Percentiles rank a stretch among this genome's conserved stretches.
phyloP scores from a whole-genome alignment of 2,113 vertebrate species.

The zebrafish (Danio rerio) region GRCz12tu NC_133177.1:39767001-39767500 shows the following conservation, averaged over 20 bases:
- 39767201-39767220: neutral
- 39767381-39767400: too few relatives aligned
- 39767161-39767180: slow-evolving; percentile 47
- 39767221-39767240: slow-evolving; percentile 41
- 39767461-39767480: too few relatives aligned
- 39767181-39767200: slow-evolving; percentile 28
- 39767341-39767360: too few relatives aligned
- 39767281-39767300: neutral
- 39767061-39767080: slow-evolving; percentile 14
- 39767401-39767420: too few relatives aligned
- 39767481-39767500: too few relatives aligned
- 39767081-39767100: slow-evolving; percentile 34
- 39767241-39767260: slow-evolving; percentile 40
- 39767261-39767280: neutral
- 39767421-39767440: too few relatives aligned
- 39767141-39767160: slow-evolving; percentile 30
- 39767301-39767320: neutral
- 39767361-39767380: too few relatives aligned
- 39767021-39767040: neutral
- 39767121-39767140: slow-evolving; percentile 37
- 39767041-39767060: slow-evolving; percentile 8
- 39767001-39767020: neutral
- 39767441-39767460: too few relatives aligned
- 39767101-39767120: slow-evolving; percentile 43
- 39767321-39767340: neutral